Evolutionary conservation across 92 coral and sea anemone species (phyloP).

Genomic region (Scolanthus callimorphus): DNA sequence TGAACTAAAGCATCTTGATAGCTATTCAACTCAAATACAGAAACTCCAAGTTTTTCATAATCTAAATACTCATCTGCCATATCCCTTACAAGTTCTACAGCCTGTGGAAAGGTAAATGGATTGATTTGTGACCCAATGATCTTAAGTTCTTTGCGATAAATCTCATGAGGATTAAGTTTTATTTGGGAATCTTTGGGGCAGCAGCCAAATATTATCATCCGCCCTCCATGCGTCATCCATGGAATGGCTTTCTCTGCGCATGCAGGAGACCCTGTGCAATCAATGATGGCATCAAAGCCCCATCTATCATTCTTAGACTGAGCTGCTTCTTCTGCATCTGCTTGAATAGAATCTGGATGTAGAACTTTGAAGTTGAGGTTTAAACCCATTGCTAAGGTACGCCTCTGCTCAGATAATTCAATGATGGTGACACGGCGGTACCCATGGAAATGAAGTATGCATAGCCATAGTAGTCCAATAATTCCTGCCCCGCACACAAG

Average conservation of each 20-base stretch:
- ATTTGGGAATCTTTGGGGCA: slow-evolving; percentile 72
- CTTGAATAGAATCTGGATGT: slow-evolving; percentile 71
- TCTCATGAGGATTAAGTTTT: slow-evolving; percentile 69
- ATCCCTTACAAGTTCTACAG: slow-evolving; percentile 82
- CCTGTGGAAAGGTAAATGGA: slow-evolving; percentile 88
- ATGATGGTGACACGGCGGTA: slow-evolving; percentile 81
- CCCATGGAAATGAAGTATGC: slow-evolving; percentile 84
- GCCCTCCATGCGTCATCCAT: slow-evolving; percentile 81
- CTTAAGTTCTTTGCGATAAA: slow-evolving; percentile 67
- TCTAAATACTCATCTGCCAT: slow-evolving; percentile 79
- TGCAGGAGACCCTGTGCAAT: slow-evolving; percentile 71
- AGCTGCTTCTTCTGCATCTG: slow-evolving; percentile 37
- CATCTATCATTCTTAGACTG: slow-evolving; percentile 41
- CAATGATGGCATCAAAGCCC: slow-evolving; percentile 92
- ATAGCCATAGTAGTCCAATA: slow-evolving; percentile 80
- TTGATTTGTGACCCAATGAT: slow-evolving; percentile 76
- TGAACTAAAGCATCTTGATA: slow-evolving; percentile 75
- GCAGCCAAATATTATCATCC: slow-evolving; percentile 82
- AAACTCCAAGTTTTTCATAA: slow-evolving; percentile 75
- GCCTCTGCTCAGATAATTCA: slow-evolving; percentile 81
- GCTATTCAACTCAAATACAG: slow-evolving; percentile 59
- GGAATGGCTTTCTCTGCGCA: slow-evolving; percentile 69
- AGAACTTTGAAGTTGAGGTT: slow-evolving; percentile 58
- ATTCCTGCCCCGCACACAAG: slow-evolving; percentile 81
- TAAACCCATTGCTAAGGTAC: slow-evolving; percentile 67